phyloP scores from a whole-genome alignment of 2,113 vertebrate genomes.

The Semicossyphus pulcher region DNA sequence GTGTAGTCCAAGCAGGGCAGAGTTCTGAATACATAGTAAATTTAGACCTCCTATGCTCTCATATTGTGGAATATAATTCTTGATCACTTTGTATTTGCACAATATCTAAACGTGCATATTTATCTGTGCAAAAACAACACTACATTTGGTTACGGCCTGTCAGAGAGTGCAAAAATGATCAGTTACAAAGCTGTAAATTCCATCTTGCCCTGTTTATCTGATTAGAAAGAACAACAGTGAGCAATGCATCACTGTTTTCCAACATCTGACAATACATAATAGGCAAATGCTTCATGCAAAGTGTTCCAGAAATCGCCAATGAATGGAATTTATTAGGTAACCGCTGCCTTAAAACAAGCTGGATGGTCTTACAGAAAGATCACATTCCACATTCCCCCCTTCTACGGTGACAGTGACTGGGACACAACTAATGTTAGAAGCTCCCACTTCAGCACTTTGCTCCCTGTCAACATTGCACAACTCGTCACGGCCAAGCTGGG shows the following conservation, averaged over 20 bases:
- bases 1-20: no score
- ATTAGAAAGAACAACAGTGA: background rate
- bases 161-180: no score
- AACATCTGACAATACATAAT: conserved; percentile 1
- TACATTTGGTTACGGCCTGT: no score
- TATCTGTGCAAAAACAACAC: no score
- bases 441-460: conserved; percentile 68
- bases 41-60: no score
- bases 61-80: no score
- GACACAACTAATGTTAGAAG: conserved; percentile 76
- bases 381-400: conserved; percentile 62
- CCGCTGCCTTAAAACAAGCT: conserved; percentile 37
- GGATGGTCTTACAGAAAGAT: conserved; percentile 61
- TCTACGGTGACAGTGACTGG: conserved; percentile 67
- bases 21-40: no score
- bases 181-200: no score
- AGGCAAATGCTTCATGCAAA: conserved; percentile 3
- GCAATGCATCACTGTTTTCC: conserved; percentile 8
- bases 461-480: conserved; percentile 64
- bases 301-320: conserved; percentile 2
- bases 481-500: conserved; percentile 28
- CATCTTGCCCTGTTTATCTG: no score
- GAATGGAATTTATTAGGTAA: conserved; percentile 44
- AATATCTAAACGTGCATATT: no score
- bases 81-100: no score